These are phyloP conservation scores for Agrypnus murinus DNA, from an alignment of 2,888 invertebrate species.

Conservation along the genomic window DNA sequence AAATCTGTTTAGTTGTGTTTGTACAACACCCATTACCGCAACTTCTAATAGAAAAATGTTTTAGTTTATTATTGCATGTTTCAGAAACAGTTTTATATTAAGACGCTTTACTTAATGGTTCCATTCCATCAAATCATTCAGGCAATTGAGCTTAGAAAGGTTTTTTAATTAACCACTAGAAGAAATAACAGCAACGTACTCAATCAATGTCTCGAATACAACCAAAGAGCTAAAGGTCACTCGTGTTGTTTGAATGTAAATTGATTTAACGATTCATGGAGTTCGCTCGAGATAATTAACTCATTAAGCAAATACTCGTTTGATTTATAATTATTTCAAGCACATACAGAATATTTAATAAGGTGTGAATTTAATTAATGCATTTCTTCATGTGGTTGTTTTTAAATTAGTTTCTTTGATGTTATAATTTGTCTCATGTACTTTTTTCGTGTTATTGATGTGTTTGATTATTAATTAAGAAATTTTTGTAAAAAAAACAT, in stretches of 20 bases:
- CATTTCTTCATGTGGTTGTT: constrained; percentile 25
- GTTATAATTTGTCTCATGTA: constrained; percentile 37
- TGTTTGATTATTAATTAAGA: too few species aligned
- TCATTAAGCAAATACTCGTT: constrained; percentile 43
- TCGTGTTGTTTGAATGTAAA: constrained; percentile 36
- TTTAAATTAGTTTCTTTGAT: constrained; percentile 33
- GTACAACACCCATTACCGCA: constrained; percentile 3
- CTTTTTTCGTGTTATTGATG: background rate
- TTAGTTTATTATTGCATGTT: constrained; percentile 20
- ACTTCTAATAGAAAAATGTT: constrained; percentile 3
- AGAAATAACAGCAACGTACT: constrained; percentile 37
- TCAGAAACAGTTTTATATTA: constrained; percentile 25
- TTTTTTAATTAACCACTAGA: constrained; percentile 39
- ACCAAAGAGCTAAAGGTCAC: constrained; percentile 40
- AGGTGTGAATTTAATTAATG: constrained; percentile 42
- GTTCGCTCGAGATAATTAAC: constrained; percentile 44
- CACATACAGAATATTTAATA: constrained; percentile 40
- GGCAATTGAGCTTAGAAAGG: constrained; percentile 38
- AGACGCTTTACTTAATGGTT: constrained; percentile 27
- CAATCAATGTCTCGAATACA: constrained; percentile 40
- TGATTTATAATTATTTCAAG: constrained; percentile 42
- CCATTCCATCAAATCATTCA: constrained; percentile 38
- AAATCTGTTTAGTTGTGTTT: background rate
- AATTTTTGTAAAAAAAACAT: too few species aligned
- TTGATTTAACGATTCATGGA: constrained; percentile 44